Percentiles rank a stretch among this genome's conserved stretches.
Conservation (phyloP, 2,888 invertebrate species). For the Patella pellucida region DNA sequence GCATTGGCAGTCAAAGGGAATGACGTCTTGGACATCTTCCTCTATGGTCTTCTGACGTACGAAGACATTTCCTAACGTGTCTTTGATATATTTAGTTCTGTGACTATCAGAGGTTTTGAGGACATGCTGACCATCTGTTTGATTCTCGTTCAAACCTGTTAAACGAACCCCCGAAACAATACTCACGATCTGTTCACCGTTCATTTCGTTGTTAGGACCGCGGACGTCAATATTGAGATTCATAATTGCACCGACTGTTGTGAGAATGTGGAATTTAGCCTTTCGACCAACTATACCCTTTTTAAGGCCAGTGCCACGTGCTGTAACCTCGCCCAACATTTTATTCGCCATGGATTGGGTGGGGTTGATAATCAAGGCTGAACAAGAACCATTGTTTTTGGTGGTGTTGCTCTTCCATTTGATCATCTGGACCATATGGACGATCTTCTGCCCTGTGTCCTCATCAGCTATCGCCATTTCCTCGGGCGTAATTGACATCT, state of each 20-base stretch:
- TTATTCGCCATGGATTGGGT: constrained; percentile 32
- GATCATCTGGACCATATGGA: constrained; percentile 60
- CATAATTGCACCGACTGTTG: constrained; percentile 32
- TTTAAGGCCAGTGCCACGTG: constrained; percentile 64
- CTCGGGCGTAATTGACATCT: constrained; percentile 59
- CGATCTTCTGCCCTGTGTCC: constrained; percentile 57
- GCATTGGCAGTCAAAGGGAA: constrained; percentile 58
- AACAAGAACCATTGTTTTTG: not conserved
- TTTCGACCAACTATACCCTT: constrained; percentile 66
- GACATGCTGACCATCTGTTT: no score
- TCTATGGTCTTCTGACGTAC: constrained; percentile 51
- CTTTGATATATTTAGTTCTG: constrained; percentile 42
- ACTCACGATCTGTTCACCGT: constrained; percentile 52
- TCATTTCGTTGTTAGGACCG: constrained; percentile 59
- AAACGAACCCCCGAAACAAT: not conserved
- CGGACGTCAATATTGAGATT: constrained; percentile 56
- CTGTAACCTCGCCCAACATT: constrained; percentile 48
- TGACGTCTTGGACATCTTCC: constrained; percentile 35
- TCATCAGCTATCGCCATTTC: constrained; percentile 64
- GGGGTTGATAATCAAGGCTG: not conserved
- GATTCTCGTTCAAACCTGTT: no score
- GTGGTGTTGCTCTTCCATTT: constrained; percentile 48
- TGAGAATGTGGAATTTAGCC: constrained; percentile 63
- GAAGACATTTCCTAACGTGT: constrained; percentile 53
- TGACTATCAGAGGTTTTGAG: no score